A percentile compares a stretch with the other conserved stretches of the same genome.
phyloP scores from a whole-genome alignment of 2,113 vertebrate genomes.

The Rhea americana region DNA sequence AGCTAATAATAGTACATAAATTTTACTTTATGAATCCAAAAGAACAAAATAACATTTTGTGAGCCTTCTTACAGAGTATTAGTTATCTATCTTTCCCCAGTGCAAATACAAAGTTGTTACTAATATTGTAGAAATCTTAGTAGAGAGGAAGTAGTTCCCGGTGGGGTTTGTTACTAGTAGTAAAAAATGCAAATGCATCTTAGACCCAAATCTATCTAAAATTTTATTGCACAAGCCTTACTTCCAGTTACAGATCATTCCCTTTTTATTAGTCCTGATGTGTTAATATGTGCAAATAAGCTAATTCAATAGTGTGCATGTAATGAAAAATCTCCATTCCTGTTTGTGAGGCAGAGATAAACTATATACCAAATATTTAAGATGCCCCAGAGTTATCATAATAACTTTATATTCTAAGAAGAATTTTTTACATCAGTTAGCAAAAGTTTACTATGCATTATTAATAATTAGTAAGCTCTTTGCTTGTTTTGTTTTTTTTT shows the following conservation, averaged over 20 bases:
- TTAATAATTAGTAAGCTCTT: neutral
- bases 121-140: constrained; percentile 9
- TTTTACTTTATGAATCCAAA: neutral
- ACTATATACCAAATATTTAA: neutral
- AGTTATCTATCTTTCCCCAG: neutral
- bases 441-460: neutral
- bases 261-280: neutral
- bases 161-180: neutral
- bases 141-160: neutral
- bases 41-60: neutral
- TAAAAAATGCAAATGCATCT: neutral
- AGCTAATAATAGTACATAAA: neutral
- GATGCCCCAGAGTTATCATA: neutral
- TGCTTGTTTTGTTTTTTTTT: neutral
- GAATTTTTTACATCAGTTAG: neutral
- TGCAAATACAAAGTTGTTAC: neutral
- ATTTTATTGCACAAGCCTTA: neutral
- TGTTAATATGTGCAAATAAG: constrained; percentile 5
- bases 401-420: neutral
- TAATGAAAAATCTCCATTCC: neutral
- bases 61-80: neutral
- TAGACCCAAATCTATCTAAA: neutral
- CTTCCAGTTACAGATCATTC: constrained; percentile 2
- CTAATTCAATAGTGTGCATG: neutral
- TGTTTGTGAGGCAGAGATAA: neutral